These are phyloP conservation scores for Myotis daubentonii DNA, from an alignment of 2,797 vertebrate species.

Conservation along the genomic window DNA sequence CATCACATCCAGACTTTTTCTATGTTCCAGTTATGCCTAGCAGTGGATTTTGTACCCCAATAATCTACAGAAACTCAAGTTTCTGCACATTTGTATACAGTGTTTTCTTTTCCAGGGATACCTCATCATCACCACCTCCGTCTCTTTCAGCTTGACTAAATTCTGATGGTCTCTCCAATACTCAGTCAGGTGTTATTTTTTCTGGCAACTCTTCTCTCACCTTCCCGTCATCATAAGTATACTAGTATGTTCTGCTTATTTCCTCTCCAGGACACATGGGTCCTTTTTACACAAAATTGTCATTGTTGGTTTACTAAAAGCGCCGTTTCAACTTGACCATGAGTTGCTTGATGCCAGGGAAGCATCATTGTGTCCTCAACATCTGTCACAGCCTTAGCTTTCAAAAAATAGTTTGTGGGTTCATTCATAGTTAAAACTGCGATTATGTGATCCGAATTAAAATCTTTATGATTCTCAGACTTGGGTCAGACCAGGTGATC, in stretches of 20 bases:
- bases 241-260: neutral
- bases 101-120: neutral
- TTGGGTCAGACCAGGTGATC: neutral
- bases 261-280: neutral
- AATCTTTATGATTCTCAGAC: neutral
- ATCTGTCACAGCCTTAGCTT: neutral
- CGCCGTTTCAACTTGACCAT: neutral
- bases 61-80: neutral
- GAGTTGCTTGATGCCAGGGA: neutral
- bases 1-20: neutral
- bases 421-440: neutral
- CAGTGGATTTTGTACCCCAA: neutral
- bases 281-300: neutral
- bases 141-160: neutral
- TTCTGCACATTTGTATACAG: neutral
- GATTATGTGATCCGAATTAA: neutral
- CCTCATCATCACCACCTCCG: neutral
- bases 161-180: constrained; percentile 34
- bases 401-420: neutral
- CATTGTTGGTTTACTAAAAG: neutral
- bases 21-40: neutral
- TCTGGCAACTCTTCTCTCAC: neutral
- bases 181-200: neutral
- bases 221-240: neutral
- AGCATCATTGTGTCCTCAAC: neutral